Base-by-base conservation (phyloP, 2,888 invertebrate species). In the Heliconius charithonia region DNA sequence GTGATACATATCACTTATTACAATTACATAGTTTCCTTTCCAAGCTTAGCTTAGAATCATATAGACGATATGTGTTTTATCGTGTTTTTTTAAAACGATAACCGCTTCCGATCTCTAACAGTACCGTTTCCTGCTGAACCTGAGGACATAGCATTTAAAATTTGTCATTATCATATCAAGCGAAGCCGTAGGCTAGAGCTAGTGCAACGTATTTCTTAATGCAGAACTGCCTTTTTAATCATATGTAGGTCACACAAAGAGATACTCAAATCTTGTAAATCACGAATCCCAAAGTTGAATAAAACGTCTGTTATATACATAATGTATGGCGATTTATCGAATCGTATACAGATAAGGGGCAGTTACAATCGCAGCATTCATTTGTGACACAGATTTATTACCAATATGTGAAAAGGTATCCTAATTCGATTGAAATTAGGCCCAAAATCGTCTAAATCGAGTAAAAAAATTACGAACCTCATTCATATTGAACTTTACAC, bases 281-380 rank as follows among this genome's bases (percentile, higher is more conserved):
- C 69, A 69, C 25, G 16, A 45, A 45, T 9, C 25, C 41, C 69
- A n/a, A 37, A 37, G n/a, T 25, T 16, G 67, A 69, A 69, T 69
- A 69, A 69, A 67, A 41, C 67, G 67, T 32, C 67, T 41, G 41
- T 45, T 69, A 69, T 16, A 69, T 69, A 69, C 69, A 69, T 69
- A 25, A 69, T 67, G 67, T 67, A 67, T 67, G 67, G 25, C 56
- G 56, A 72, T 37, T 59, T 72, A 72, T 72, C 59, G 59, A 72
- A 72, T 72, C 59, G 29, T 72, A 32, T 32, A 59, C 25, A 63
- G 62, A 74, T 74, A 74, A 74, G 63, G 45, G 74, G 65, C 74
- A 63, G 62, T 12, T 27, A 74, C 74, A 74, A 65, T 74, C 74
- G 63, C 41, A 37, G n/a, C 63, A 29, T 65, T 74, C 74, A 74